Conservation (phyloP, 1,140 invertebrate species). For the Rhopalosiphum maidis region DNA sequence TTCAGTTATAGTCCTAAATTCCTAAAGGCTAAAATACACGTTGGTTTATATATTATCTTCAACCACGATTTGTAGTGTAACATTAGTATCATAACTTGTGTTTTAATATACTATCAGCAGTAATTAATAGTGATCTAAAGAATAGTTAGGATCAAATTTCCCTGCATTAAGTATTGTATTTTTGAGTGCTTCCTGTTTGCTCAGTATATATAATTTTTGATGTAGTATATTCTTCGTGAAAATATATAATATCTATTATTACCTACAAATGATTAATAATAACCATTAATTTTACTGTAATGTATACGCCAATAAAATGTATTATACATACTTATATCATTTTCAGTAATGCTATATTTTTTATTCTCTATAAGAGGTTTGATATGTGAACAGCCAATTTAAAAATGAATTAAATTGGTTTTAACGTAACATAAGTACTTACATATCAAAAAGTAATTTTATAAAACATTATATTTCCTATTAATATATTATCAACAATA, state of each 20-base stretch:
- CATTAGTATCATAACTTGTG: background rate
- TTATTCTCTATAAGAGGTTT: background rate
- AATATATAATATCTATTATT: background rate
- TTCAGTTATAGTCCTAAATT: background rate
- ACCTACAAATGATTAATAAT: background rate
- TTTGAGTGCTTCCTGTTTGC: background rate
- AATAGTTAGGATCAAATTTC: background rate
- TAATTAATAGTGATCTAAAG: background rate
- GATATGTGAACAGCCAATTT: background rate
- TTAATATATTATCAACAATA: background rate
- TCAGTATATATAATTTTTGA: background rate
- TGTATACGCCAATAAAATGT: background rate
- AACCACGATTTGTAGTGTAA: background rate
- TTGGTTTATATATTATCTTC: background rate
- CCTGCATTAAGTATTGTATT: background rate
- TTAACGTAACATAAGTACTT: too few species aligned
- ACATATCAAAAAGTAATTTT: too few species aligned
- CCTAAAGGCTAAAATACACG: background rate
- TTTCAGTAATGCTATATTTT: background rate
- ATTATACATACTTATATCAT: background rate
- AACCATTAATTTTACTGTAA: background rate
- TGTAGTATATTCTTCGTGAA: background rate
- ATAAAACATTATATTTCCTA: background rate
- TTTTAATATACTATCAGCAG: background rate
- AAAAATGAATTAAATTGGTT: background rate